A percentile compares a stretch with the other conserved stretches of the same genome.
Evolutionary conservation across 1,140 invertebrate species (phyloP).

Genomic region (Trichogramma pretiosum): DNA sequence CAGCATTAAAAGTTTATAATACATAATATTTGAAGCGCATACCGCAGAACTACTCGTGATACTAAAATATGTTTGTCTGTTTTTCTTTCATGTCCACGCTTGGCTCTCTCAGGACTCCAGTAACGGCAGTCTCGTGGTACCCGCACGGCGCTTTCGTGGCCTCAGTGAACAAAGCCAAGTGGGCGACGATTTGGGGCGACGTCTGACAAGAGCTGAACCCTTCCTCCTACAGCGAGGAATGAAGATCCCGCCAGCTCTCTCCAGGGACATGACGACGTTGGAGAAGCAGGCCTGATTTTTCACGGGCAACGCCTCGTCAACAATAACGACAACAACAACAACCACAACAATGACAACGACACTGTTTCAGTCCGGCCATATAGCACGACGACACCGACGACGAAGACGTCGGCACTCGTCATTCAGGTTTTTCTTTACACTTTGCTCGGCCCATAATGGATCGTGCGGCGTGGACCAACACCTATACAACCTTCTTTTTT

Average conservation of each 20-base stretch:
- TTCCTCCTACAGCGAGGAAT: conserved; percentile 4
- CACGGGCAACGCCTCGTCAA: background rate
- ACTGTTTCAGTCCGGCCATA: too few relatives aligned
- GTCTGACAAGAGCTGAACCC: conserved; percentile 29
- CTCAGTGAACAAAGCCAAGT: conserved; percentile 80
- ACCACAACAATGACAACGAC: background rate
- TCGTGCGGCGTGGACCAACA: too few relatives aligned
- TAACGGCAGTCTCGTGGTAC: conserved; percentile 87
- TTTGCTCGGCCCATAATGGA: too few relatives aligned
- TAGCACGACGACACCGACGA: background rate
- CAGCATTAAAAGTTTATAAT: background rate
- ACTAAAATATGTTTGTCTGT: background rate
- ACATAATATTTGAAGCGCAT: background rate
- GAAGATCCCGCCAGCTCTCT: background rate
- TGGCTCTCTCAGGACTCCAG: conserved; percentile 65
- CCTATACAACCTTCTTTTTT: too few relatives aligned
- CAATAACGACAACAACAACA: background rate
- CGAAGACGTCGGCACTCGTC: background rate
- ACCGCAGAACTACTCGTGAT: background rate
- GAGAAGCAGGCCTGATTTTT: too few relatives aligned
- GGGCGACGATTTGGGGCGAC: conserved; percentile 76
- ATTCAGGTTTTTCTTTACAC: background rate
- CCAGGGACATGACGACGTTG: background rate
- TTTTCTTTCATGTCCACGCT: background rate
- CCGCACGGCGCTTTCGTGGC: conserved; percentile 74